Evolutionary conservation across 2,888 invertebrate genomes (phyloP).

Genomic region (Dolomedes plantarius): DNA sequence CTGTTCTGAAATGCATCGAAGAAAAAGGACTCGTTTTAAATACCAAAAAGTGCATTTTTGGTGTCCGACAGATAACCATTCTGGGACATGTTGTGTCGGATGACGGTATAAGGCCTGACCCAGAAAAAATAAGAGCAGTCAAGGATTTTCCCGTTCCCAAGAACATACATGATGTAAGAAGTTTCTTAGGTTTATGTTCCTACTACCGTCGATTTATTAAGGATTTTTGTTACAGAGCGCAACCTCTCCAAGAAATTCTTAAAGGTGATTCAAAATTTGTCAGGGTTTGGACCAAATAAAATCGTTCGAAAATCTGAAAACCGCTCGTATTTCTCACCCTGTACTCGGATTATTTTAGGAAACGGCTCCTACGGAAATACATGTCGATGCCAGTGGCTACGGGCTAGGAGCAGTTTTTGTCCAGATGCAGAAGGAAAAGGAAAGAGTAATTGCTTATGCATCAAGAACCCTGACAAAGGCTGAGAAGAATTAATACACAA

Average conservation of each 20-base stretch:
- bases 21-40: no score
- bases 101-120: conserved; percentile 30
- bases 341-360: background rate
- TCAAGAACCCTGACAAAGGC: background rate
- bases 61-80: no score
- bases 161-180: conserved; percentile 19
- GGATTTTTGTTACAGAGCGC: background rate
- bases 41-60: no score
- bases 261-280: conserved; percentile 8
- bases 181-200: conserved; percentile 8
- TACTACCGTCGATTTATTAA: conserved; percentile 8
- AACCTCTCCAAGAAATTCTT: background rate
- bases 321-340: background rate
- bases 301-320: conserved; percentile 12
- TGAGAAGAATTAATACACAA: conserved; percentile 47
- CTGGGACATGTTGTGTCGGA: conserved; percentile 39
- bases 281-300: background rate
- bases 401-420: background rate
- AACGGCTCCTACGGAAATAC: background rate
- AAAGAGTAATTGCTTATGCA: no score
- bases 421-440: background rate
- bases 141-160: conserved; percentile 18
- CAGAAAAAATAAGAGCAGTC: conserved; percentile 24
- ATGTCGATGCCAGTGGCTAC: conserved; percentile 24
- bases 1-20: no score